Evolutionary conservation across 2,888 invertebrate genomes (phyloP), one percentile per base, ranked within the genome.

Genomic region (Dinocampus coccinellae): DNA sequence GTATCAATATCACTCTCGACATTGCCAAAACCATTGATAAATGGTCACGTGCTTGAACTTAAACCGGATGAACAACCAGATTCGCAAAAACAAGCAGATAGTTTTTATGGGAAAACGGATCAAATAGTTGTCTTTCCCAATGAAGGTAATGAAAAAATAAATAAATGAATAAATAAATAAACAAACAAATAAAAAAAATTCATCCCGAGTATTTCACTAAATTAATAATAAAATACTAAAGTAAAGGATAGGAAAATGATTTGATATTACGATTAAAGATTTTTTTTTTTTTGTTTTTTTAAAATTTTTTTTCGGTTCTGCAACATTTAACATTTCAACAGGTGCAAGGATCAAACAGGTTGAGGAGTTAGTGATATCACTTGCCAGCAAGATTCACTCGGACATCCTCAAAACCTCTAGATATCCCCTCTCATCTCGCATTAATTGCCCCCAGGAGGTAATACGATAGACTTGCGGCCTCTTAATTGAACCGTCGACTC

Each of bases 111-210:
- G 29, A 91, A 94, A 81, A 95, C 95, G 11, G 94, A 94, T 76
- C 94, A 95, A 89, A 94, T 95, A 79, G 94, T 95, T 61, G 92
- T 95, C 57, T 94, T 95, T 80, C 92, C 95, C 0, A 92, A 92
- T 81, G 92, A 93, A 91, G 94, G 94, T 95, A 73, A 77, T n/a
- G n/a, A n/a, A n/a, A n/a, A n/a, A n/a, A n/a, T n/a, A n/a, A n/a
- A n/a, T n/a, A n/a, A n/a, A n/a, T n/a, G n/a, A n/a, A n/a, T n/a
- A n/a, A n/a, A n/a, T n/a, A n/a, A n/a, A n/a, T n/a, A n/a, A n/a
- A n/a, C n/a, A n/a, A n/a, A n/a, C n/a, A n/a, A n/a, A n/a, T n/a
- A n/a, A n/a, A n/a, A 76, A 61, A 10, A 11, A 67, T 20, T 39
- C 3, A 22, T 36, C 55, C n/a, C 3, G 3, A 29, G 29, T n/a